phyloP scores from a whole-genome alignment of 37 sponge, comb jelly and placozoan species.

The Geodia barretti region DNA sequence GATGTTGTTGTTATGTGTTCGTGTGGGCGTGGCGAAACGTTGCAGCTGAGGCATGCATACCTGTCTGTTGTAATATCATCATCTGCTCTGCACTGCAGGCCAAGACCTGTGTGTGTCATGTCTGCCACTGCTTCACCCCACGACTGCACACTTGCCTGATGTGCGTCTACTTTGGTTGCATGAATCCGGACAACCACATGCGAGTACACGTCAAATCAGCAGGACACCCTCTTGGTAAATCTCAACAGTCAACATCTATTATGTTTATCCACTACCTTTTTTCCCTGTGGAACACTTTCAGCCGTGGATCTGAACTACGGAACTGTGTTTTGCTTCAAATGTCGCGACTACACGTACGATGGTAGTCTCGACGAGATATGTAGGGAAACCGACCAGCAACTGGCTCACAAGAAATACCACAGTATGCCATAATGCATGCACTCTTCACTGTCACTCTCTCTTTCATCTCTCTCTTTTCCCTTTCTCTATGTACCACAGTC shows the following conservation, averaged over 20 bases:
- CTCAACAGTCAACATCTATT: background rate
- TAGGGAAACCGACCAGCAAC: slow-evolving; percentile 56
- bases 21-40: no score
- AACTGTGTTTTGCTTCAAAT: slow-evolving; percentile 79
- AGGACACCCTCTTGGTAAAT: slow-evolving; percentile 68
- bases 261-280: background rate
- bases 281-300: slow-evolving; percentile 3
- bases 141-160: slow-evolving; percentile 81
- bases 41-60: no score
- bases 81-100: slow-evolving; percentile 24
- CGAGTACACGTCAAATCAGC: slow-evolving; percentile 59
- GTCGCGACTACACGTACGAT: slow-evolving; percentile 82
- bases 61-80: background rate
- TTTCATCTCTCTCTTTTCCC: no score
- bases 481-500: background rate
- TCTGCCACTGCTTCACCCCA: slow-evolving; percentile 56
- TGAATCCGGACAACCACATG: slow-evolving; percentile 76
- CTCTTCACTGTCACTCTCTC: slow-evolving; percentile 18
- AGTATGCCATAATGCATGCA: slow-evolving; percentile 12
- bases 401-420: slow-evolving; percentile 42
- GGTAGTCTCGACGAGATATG: slow-evolving; percentile 63
- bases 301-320: slow-evolving; percentile 88
- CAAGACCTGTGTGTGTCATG: slow-evolving; percentile 71
- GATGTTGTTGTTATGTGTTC: no score
- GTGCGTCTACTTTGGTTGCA: slow-evolving; percentile 92